Evolutionary conservation across 2,113 vertebrate species (phyloP), one percentile per base, ranked within the genome.

Genomic region (Monarcha castaneiventris): DNA sequence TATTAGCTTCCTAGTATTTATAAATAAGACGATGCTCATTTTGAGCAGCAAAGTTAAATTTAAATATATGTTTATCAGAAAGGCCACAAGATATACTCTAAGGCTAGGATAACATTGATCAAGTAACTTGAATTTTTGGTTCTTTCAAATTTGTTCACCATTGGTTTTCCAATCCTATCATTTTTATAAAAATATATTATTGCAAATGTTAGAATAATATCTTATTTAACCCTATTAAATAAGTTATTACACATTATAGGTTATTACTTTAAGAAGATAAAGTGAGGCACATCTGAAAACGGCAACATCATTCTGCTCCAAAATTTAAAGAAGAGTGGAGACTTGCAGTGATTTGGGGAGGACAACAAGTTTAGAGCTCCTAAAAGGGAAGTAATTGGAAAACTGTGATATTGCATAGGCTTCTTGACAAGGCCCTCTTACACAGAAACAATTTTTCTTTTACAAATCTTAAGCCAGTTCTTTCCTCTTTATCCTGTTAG

Each of bases 351-450:
- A 62, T 35, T 56, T 35, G 37, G 3, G 27, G 12, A 82, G 7
- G 11, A 56, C 0, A 4, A 59, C 9, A 75, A 55, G 2, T 11
- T 27, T 23, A 44, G 13, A 6, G 17, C 1, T 27, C 14, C 27
- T 75, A 25, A 85, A 52, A 15, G 14, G 15, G 32, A 79, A 75
- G 25, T 35, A 7, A 62, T 10, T 69, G 23, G 17, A 62, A 80
- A 93, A 66, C 7, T 11, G 11, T 48, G 39, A 48, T 35, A 58
- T 10, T 84, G 16, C 20, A 44, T 52, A 71, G 13, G 10, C 13
- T 87, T 79, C 30, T 71, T 37, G 17, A 23, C 26, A 85, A 58
- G 13, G 11, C 2, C 2, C 1, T 80, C 41, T 72, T 63, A n/a
- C 11, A 63, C 1, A 76, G 59, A 62, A 73, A 54, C 6, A 48